These are phyloP conservation scores for Circaetus cinerascens DNA, from an alignment of 2,113 vertebrate genomes.

Conservation along the genomic window DNA sequence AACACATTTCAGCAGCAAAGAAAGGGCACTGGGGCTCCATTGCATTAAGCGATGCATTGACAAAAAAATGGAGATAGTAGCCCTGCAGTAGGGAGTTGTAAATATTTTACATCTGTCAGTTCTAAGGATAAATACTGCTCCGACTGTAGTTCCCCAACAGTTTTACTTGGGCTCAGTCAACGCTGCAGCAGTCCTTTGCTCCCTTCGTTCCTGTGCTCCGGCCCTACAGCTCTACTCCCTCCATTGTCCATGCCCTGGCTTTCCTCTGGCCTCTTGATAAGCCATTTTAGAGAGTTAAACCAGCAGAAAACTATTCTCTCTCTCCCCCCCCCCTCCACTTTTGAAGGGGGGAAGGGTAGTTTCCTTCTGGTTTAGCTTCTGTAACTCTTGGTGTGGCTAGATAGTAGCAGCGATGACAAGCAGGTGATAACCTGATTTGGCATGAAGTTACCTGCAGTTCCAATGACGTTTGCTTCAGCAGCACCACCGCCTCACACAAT, in stretches of 20 bases:
- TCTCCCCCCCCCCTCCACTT: neutral
- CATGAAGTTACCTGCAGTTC: neutral
- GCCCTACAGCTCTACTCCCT: neutral
- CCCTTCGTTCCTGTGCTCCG: neutral
- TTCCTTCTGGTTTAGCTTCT: neutral
- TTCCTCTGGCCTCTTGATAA: neutral
- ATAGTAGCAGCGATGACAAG: neutral
- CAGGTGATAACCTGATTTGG: neutral
- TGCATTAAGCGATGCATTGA: rapidly evolving
- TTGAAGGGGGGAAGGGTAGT: neutral
- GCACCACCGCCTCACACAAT: neutral
- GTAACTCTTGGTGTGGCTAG: neutral
- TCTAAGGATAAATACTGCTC: neutral
- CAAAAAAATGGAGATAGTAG: neutral
- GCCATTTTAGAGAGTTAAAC: neutral
- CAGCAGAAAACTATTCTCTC: neutral
- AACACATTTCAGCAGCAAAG: neutral
- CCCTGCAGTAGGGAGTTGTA: neutral
- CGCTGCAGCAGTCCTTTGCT: neutral
- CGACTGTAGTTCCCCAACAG: neutral
- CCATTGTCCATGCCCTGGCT: neutral
- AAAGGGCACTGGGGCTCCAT: neutral
- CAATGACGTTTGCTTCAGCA: neutral
- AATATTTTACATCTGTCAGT: neutral
- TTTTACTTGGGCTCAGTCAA: neutral